phyloP scores from a whole-genome alignment of 2,113 vertebrate genomes.

The Suricata suricatta region DNA sequence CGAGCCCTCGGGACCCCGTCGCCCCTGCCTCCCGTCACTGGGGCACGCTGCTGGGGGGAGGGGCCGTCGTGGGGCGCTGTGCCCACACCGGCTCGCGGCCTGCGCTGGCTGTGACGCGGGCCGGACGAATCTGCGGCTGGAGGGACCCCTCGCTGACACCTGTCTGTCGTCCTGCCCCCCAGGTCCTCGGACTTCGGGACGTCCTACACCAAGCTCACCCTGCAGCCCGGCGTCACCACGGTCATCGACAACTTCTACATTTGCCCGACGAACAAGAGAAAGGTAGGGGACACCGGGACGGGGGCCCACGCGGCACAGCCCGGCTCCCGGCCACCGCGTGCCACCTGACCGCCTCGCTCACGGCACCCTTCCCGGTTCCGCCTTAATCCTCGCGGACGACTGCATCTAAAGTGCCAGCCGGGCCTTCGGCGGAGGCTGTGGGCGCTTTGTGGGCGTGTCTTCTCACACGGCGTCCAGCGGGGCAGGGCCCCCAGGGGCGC shows the following conservation, averaged over 20 bases:
- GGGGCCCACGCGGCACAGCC: fast-evolving
- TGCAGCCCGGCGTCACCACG: slow-evolving; percentile 93
- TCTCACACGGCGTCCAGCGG: not conserved
- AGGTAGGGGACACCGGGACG: slow-evolving; percentile 85
- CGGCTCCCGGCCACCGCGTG: not conserved
- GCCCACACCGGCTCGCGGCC: fast-evolving
- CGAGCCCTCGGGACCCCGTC: not conserved
- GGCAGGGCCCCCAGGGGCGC: fast-evolving
- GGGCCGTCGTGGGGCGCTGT: not conserved
- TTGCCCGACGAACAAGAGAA: slow-evolving; percentile 97
- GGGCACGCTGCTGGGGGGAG: not conserved
- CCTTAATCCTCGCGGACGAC: fast-evolving
- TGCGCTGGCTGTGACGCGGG: fast-evolving
- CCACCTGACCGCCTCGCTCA: fast-evolving
- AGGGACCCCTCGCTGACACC: not conserved
- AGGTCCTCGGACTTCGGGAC: slow-evolving; percentile 97
- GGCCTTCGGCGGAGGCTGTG: not conserved
- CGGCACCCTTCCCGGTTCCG: fast-evolving
- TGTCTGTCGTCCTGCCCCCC: slow-evolving; percentile 52
- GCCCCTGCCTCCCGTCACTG: too few species aligned
- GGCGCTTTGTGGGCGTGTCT: fast-evolving
- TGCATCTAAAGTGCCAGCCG: fast-evolving
- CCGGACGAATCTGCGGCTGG: fast-evolving
- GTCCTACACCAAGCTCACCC: slow-evolving; percentile 94
- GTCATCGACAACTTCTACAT: slow-evolving; percentile 98